phyloP scores from a whole-genome alignment of 2,113 vertebrate genomes.

The Neotragus moschatus region DNA sequence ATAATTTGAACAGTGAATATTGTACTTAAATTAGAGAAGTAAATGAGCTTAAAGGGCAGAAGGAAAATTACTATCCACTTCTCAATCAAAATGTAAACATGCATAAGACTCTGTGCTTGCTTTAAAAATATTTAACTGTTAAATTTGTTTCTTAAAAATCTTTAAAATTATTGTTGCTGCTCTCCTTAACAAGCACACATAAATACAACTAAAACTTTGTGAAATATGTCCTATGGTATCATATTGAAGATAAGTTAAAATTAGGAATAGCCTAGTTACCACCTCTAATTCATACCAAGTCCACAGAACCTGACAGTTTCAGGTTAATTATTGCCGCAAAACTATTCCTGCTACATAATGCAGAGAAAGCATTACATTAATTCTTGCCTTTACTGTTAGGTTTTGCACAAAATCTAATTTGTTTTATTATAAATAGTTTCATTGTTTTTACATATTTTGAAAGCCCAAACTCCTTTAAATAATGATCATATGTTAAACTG shows the following conservation, averaged over 20 bases:
- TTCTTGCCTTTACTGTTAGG: background rate
- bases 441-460: background rate
- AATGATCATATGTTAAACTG: background rate
- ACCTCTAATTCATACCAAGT: background rate
- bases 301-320: conserved; percentile 22
- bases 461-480: background rate
- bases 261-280: background rate
- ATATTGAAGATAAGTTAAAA: background rate
- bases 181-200: background rate
- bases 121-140: background rate
- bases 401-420: background rate
- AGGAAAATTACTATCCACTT: background rate
- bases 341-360: background rate
- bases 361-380: background rate
- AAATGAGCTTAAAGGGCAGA: background rate
- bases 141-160: background rate
- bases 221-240: background rate
- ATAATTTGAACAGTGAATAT: conserved; percentile 3
- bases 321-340: conserved; percentile 31
- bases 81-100: background rate
- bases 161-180: background rate
- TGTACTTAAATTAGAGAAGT: background rate
- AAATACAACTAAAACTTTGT: background rate
- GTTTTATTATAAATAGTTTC: background rate
- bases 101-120: background rate